These are phyloP conservation scores for Hypolimnas misippus DNA, from an alignment of 2,888 invertebrate species.

Conservation along the genomic window DNA sequence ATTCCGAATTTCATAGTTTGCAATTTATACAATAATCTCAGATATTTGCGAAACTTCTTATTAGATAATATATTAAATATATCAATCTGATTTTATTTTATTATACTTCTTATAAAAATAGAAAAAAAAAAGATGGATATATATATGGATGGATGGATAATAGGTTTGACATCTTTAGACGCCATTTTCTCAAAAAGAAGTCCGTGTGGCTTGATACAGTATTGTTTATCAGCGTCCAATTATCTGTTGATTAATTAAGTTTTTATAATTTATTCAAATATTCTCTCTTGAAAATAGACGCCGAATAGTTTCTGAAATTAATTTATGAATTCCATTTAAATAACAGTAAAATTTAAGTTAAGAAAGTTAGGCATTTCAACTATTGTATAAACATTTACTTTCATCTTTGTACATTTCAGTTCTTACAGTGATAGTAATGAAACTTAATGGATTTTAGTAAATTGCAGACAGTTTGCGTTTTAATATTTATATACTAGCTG, in stretches of 20 bases:
- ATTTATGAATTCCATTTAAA: conserved; percentile 1
- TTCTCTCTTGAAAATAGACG: not conserved
- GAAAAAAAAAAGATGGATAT: no score
- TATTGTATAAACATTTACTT: conserved; percentile 4
- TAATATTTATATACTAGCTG: not conserved
- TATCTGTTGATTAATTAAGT: conserved; percentile 13
- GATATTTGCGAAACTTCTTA: no score
- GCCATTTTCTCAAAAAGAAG: no score
- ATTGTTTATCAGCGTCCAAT: no score
- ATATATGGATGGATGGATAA: no score
- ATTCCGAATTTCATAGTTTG: no score
- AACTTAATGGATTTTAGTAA: not conserved
- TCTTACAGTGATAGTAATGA: not conserved
- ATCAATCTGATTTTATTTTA: no score
- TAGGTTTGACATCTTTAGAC: no score
- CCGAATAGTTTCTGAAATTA: conserved; percentile 3
- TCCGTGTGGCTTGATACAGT: no score
- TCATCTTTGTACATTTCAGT: not conserved
- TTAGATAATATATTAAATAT: no score
- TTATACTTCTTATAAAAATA: no score
- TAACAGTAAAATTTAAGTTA: not conserved
- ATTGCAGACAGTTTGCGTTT: not conserved
- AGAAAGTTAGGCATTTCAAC: conserved; percentile 6
- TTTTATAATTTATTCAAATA: conserved; percentile 8
- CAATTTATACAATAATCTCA: no score